These are phyloP conservation scores for Liasis olivaceus DNA, from an alignment of 2,797 vertebrate genomes.

Conservation along the genomic window DNA sequence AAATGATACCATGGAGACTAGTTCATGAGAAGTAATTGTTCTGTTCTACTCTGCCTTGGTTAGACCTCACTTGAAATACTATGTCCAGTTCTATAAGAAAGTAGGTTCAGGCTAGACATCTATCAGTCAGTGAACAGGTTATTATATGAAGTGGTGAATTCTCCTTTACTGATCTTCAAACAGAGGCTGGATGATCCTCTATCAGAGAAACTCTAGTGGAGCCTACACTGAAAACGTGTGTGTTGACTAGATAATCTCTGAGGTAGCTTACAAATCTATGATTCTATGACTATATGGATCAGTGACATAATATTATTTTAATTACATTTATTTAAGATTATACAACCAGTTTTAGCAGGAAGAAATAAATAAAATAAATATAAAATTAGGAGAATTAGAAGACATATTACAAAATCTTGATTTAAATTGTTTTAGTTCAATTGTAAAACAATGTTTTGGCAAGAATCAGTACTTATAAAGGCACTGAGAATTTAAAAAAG, in stretches of 20 bases:
- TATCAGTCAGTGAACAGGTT: neutral
- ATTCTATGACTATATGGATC: neutral
- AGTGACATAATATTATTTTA: conserved; percentile 38
- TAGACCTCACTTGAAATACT: too few relatives aligned
- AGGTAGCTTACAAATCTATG: neutral
- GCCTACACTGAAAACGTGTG: neutral
- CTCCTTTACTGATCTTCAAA: neutral
- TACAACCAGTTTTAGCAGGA: neutral
- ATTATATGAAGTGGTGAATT: neutral
- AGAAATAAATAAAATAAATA: neutral
- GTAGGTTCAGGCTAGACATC: neutral
- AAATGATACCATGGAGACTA: neutral
- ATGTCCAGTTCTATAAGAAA: too few relatives aligned
- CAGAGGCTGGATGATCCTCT: too few relatives aligned
- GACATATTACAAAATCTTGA: conserved; percentile 1
- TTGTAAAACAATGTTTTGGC: conserved; percentile 10
- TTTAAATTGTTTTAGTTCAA: neutral
- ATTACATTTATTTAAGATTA: conserved; percentile 21
- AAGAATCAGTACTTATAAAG: conserved; percentile 16
- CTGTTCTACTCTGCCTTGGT: too few relatives aligned
- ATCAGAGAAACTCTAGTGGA: too few relatives aligned
- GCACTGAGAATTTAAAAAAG: neutral
- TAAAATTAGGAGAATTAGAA: conserved; percentile 7
- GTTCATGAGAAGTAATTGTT: too few relatives aligned
- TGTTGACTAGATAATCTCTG: neutral